A percentile compares a stretch with the other conserved stretches of the same genome.
These are phyloP conservation scores for Luperina testacea DNA, from an alignment of 2,888 invertebrate genomes.

Conservation along the genomic window DNA sequence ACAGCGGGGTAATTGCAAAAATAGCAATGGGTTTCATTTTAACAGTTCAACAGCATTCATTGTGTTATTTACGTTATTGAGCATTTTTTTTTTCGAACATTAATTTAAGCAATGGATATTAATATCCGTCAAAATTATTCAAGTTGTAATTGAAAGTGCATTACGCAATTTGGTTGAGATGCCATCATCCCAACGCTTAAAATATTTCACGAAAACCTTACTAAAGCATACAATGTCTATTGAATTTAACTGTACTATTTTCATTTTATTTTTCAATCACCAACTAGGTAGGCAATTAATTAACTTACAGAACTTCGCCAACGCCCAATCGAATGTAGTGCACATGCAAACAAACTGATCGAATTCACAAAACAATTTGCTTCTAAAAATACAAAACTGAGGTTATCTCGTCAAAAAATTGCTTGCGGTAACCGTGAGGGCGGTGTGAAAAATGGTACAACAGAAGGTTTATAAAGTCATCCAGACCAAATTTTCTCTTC, in stretches of 20 bases:
- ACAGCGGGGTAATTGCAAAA: too few relatives aligned
- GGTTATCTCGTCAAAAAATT: conserved; percentile 18
- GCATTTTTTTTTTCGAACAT: too few relatives aligned
- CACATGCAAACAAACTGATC: conserved; percentile 20
- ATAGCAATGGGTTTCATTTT: too few relatives aligned
- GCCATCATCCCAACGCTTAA: background rate
- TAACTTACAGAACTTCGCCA: background rate
- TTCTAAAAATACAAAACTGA: conserved; percentile 35
- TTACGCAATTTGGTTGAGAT: too few relatives aligned
- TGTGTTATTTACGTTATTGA: too few relatives aligned
- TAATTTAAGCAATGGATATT: too few relatives aligned
- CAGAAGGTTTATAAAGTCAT: too few relatives aligned
- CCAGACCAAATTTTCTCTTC: too few relatives aligned
- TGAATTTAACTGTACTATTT: background rate
- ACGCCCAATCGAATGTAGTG: conserved; percentile 20
- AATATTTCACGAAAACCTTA: background rate
- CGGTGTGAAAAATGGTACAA: too few relatives aligned
- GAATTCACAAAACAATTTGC: conserved; percentile 29
- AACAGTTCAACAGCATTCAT: too few relatives aligned
- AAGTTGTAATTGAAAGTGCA: too few relatives aligned
- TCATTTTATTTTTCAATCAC: background rate
- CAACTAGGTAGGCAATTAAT: conserved; percentile 7
- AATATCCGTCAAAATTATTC: too few relatives aligned
- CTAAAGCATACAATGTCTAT: background rate
- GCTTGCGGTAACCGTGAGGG: background rate